Percentiles rank a stretch among this genome's conserved stretches.
Conservation (phyloP, 2,113 vertebrate genomes). For the Patagioenas fasciata region DNA sequence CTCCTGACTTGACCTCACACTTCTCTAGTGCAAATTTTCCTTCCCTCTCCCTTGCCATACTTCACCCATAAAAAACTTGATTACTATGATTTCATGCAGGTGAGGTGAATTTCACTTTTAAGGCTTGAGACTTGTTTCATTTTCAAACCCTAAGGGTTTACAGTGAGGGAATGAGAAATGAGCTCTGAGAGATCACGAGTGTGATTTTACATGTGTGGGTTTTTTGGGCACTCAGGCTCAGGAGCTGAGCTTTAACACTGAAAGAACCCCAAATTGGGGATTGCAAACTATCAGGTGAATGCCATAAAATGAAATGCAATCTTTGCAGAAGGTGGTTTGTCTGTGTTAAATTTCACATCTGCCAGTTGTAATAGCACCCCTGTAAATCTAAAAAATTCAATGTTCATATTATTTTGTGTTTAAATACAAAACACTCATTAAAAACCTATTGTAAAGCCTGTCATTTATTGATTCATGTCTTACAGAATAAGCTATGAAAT, state of each 20-base stretch:
- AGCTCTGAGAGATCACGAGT: not conserved
- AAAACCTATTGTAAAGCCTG: not conserved
- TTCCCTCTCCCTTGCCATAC: not conserved
- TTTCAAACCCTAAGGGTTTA: not conserved
- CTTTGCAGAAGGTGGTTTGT: not conserved
- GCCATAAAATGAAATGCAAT: not conserved
- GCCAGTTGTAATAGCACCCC: not conserved
- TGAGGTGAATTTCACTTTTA: not conserved
- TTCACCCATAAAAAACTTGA: not conserved
- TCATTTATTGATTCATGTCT: not conserved
- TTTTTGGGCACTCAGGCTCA: not conserved
- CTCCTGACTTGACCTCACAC: not conserved
- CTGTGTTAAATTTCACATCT: not conserved
- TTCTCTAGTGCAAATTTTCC: not conserved
- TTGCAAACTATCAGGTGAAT: not conserved
- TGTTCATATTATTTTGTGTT: not conserved
- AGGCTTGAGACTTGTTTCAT: conserved; percentile 26
- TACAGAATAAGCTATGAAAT: not conserved
- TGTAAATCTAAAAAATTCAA: not conserved
- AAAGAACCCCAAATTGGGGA: not conserved
- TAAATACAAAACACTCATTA: conserved; percentile 1
- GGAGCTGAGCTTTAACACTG: not conserved
- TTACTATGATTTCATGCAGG: not conserved
- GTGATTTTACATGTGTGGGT: not conserved
- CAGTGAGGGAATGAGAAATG: not conserved